These are phyloP conservation scores for Leptinotarsa undecemlineata DNA, from an alignment of 1,140 invertebrate species.

Conservation along the genomic window DNA sequence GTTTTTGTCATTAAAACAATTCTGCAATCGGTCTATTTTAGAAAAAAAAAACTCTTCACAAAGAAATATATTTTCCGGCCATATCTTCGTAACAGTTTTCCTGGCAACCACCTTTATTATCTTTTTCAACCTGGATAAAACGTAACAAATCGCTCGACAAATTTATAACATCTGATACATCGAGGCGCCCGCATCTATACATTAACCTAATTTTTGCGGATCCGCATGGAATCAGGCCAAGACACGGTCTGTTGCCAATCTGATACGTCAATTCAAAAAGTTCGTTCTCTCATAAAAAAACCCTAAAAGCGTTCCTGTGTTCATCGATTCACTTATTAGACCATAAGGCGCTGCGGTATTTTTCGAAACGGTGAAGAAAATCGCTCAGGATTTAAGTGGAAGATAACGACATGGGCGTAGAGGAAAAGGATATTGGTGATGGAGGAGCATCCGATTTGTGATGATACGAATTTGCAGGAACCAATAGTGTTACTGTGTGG, in stretches of 20 bases:
- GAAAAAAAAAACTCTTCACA: too few relatives aligned
- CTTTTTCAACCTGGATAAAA: too few relatives aligned
- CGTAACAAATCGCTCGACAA: not conserved
- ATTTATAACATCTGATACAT: conserved; percentile 12
- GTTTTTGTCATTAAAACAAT: too few relatives aligned
- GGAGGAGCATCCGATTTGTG: too few relatives aligned
- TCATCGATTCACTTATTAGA: conserved; percentile 17
- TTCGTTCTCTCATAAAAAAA: not conserved
- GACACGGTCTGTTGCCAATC: conserved; percentile 5
- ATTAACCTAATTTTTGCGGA: conserved; percentile 7
- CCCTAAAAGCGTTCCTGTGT: conserved; percentile 17
- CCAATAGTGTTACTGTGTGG: too few relatives aligned
- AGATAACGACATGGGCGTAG: conserved; percentile 1
- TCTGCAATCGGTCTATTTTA: too few relatives aligned
- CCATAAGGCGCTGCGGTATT: conserved; percentile 6
- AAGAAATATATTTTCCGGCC: too few relatives aligned
- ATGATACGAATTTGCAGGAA: too few relatives aligned
- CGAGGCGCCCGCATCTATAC: not conserved
- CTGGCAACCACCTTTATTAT: too few relatives aligned
- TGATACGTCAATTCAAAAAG: not conserved
- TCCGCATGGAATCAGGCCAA: not conserved
- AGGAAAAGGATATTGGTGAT: too few relatives aligned
- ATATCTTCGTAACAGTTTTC: too few relatives aligned
- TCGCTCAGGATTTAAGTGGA: not conserved
- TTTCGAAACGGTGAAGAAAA: not conserved